Evolutionary conservation across 2,888 invertebrate genomes (phyloP).

Genomic region (Marasmarcha lunaedactyla): DNA sequence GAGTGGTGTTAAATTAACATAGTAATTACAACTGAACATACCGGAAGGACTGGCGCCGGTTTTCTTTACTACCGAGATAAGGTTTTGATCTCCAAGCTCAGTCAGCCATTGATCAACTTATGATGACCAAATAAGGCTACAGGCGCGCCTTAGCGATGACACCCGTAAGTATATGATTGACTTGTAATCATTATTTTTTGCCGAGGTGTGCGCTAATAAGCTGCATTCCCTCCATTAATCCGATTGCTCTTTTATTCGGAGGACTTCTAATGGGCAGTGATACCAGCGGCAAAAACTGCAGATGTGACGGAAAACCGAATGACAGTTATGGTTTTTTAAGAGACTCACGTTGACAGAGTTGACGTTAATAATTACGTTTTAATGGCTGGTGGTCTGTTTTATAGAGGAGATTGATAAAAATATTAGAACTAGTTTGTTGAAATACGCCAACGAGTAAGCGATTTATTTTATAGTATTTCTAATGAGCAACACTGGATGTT

Average conservation of each 20-base stretch:
- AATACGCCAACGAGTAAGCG: too few species aligned
- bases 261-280: background rate
- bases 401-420: background rate
- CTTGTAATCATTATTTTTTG: slow-evolving; percentile 38
- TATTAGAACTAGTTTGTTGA: too few species aligned
- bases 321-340: background rate
- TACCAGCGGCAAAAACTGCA: background rate
- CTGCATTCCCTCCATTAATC: slow-evolving; percentile 21
- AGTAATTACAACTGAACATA: too few species aligned
- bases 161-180: slow-evolving; percentile 44
- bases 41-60: too few species aligned
- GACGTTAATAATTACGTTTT: slow-evolving; percentile 12
- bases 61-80: too few species aligned
- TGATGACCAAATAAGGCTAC: slow-evolving; percentile 31
- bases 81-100: background rate
- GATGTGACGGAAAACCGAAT: background rate
- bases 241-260: background rate
- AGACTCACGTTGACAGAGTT: slow-evolving; percentile 6
- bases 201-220: slow-evolving; percentile 21
- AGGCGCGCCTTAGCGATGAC: slow-evolving; percentile 42
- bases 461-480: too few species aligned
- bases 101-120: background rate
- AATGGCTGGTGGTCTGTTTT: slow-evolving; percentile 10
- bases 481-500: too few species aligned
- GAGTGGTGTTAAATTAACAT: too few species aligned